These are phyloP conservation scores for Pantelozetes paolii DNA, from an alignment of 2,888 invertebrate genomes.

Conservation along the genomic window DNA sequence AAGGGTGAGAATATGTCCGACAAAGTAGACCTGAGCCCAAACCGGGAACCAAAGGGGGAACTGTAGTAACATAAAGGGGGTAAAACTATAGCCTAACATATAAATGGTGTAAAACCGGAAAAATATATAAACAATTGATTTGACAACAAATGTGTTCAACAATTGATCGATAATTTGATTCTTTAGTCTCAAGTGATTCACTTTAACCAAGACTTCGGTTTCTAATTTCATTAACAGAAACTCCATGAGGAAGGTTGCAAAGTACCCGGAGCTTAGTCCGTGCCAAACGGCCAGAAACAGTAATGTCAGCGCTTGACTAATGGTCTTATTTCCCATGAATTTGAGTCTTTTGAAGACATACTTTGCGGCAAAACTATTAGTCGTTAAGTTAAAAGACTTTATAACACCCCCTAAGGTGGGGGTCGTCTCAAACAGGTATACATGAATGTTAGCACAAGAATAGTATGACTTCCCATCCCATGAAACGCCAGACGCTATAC, in stretches of 20 bases:
- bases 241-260: constrained; percentile 84
- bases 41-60: constrained; percentile 43
- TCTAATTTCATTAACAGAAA: constrained; percentile 80
- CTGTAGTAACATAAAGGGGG: constrained; percentile 46
- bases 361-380: constrained; percentile 84
- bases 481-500: constrained; percentile 68
- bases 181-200: neutral
- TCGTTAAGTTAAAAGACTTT: constrained; percentile 88
- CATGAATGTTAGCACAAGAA: constrained; percentile 81
- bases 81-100: constrained; percentile 46
- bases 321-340: constrained; percentile 73
- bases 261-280: constrained; percentile 89
- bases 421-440: constrained; percentile 81
- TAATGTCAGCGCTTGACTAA: constrained; percentile 76
- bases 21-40: constrained; percentile 44
- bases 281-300: constrained; percentile 92
- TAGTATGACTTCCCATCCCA: constrained; percentile 65
- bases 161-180: neutral
- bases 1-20: constrained; percentile 46
- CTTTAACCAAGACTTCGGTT: constrained; percentile 62
- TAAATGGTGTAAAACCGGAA: constrained; percentile 41
- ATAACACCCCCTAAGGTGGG: constrained; percentile 81
- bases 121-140: constrained; percentile 34
- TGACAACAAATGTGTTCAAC: constrained; percentile 12
- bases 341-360: constrained; percentile 89